These are phyloP conservation scores for Aythya baeri DNA, from an alignment of 2,113 vertebrate species.

Conservation along the genomic window DNA sequence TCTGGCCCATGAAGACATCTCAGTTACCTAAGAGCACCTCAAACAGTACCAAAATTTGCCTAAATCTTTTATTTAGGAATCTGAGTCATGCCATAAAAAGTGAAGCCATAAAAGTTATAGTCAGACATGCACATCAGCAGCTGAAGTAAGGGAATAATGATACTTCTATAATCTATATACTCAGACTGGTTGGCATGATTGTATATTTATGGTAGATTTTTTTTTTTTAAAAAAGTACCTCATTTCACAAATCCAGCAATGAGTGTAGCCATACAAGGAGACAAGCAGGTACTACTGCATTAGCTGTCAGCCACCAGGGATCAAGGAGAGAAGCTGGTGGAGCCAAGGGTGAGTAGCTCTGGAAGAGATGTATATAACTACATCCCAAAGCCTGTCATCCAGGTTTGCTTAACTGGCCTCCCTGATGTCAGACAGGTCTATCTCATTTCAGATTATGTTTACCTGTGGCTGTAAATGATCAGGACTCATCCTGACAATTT, in stretches of 20 bases:
- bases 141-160: background rate
- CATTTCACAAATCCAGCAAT: background rate
- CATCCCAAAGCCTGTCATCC: fast-evolving
- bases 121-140: background rate
- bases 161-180: background rate
- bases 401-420: background rate
- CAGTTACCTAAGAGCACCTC: background rate
- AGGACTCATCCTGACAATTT: background rate
- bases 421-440: background rate
- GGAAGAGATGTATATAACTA: background rate
- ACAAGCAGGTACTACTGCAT: background rate
- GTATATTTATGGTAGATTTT: background rate
- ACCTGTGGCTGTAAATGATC: background rate
- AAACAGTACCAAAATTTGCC: background rate
- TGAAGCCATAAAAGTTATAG: background rate
- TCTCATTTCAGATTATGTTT: background rate
- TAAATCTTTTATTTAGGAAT: background rate
- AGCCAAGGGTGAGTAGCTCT: background rate
- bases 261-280: background rate
- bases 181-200: background rate
- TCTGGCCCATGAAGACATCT: background rate
- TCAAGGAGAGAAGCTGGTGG: background rate
- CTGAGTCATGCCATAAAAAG: background rate
- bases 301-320: fast-evolving
- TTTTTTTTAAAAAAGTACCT: background rate